phyloP scores from a whole-genome alignment of 2,113 vertebrate species.

The Oriolus oriolus region DNA sequence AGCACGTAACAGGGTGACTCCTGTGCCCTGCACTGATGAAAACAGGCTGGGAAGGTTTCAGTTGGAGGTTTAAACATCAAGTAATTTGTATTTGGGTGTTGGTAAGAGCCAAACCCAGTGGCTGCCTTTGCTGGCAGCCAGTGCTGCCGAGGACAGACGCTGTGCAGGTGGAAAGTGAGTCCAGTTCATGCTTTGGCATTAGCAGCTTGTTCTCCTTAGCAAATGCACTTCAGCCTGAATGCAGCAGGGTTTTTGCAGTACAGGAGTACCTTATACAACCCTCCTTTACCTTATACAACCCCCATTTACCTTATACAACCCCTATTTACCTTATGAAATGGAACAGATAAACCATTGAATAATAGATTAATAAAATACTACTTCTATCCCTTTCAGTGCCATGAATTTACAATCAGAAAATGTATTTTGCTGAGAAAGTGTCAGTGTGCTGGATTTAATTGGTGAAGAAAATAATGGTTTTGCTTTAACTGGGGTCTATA shows the following conservation, averaged over 20 bases:
- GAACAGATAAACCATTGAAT: background rate
- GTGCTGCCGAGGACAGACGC: background rate
- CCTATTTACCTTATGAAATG: background rate
- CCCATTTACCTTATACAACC: background rate
- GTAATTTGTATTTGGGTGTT: background rate
- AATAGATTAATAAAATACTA: background rate
- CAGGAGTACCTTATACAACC: background rate
- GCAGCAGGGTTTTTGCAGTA: background rate
- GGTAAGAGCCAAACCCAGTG: background rate
- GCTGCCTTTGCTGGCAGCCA: background rate
- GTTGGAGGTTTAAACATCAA: background rate
- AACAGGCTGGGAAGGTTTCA: background rate
- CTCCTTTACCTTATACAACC: background rate
- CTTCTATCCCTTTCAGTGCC: background rate
- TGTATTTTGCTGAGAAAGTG: background rate
- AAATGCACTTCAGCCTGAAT: background rate
- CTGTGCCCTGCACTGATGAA: background rate
- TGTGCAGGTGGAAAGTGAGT: background rate
- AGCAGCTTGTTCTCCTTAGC: constrained; percentile 4
- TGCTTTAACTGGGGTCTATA: background rate
- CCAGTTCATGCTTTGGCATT: background rate
- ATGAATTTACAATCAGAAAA: background rate
- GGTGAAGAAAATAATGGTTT: background rate
- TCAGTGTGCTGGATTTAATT: background rate
- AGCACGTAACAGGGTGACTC: background rate